A percentile compares a stretch with the other conserved stretches of the same genome.
Evolutionary conservation across 2,113 vertebrate species (phyloP).

Genomic region (Catharus minimus): DNA sequence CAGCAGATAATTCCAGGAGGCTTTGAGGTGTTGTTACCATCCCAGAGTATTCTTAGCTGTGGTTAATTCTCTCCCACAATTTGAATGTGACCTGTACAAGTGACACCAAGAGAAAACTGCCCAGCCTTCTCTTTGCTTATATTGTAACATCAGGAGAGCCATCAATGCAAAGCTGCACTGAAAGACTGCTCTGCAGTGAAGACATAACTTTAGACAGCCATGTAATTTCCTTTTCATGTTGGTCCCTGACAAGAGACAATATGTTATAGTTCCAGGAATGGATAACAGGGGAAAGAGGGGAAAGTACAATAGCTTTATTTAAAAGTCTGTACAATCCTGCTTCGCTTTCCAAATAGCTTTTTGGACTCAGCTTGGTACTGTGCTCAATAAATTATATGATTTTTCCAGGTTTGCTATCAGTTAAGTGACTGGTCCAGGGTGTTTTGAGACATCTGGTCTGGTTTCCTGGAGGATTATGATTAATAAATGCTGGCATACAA

Average conservation of each 20-base stretch:
- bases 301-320: constrained; percentile 30
- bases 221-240: constrained; percentile 56
- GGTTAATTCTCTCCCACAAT: not conserved
- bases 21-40: not conserved
- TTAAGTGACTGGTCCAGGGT: not conserved
- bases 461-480: constrained; percentile 8
- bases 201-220: constrained; percentile 59
- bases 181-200: constrained; percentile 43
- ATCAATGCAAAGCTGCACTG: constrained; percentile 41
- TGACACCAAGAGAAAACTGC: not conserved
- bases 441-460: not conserved
- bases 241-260: constrained; percentile 51
- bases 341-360: constrained; percentile 29
- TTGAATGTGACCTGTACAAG: not conserved
- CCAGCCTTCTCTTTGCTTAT: not conserved
- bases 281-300: not conserved
- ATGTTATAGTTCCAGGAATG: constrained; percentile 40
- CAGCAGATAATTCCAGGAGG: not conserved
- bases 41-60: not conserved
- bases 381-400: not conserved
- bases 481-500: constrained; percentile 5
- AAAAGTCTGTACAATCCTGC: not conserved
- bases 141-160: not conserved
- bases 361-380: not conserved
- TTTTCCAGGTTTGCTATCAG: not conserved